A percentile compares a stretch with the other conserved stretches of the same genome.
These are phyloP conservation scores for Distichodus sexfasciatus DNA, from an alignment of 2,797 vertebrate genomes.

Conservation along the genomic window DNA sequence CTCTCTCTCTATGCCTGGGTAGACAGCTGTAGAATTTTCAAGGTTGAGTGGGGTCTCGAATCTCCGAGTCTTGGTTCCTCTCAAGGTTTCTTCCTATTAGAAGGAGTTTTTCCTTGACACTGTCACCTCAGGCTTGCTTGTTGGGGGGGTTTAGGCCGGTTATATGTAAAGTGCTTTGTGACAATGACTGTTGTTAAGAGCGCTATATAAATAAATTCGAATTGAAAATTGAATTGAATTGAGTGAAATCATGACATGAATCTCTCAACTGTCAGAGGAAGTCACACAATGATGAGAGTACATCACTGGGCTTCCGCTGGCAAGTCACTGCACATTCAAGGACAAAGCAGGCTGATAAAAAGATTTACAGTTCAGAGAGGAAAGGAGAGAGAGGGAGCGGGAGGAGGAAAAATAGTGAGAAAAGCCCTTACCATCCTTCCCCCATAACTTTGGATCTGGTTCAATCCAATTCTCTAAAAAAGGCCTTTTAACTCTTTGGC, in stretches of 20 bases:
- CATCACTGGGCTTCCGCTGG: slow-evolving; percentile 24
- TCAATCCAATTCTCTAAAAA: slow-evolving; percentile 29
- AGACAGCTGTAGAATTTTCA: not conserved
- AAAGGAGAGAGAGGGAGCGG: not conserved
- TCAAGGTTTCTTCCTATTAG: too few species aligned
- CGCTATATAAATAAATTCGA: too few species aligned
- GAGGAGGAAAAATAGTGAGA: not conserved
- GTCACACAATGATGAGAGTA: not conserved
- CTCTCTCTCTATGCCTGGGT: not conserved
- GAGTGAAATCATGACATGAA: not conserved
- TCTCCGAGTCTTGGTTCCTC: too few species aligned
- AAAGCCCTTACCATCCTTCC: too few species aligned
- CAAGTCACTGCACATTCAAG: slow-evolving; percentile 47
- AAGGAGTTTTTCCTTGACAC: too few species aligned
- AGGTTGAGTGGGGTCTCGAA: too few species aligned
- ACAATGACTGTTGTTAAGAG: too few species aligned
- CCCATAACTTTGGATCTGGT: slow-evolving; percentile 25
- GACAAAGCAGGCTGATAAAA: slow-evolving; percentile 31
- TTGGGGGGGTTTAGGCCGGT: too few species aligned
- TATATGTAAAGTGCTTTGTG: too few species aligned
- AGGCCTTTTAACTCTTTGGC: slow-evolving; percentile 5
- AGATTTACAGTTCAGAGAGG: slow-evolving; percentile 5
- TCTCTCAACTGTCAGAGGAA: not conserved
- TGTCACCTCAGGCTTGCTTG: too few species aligned
- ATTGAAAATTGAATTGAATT: too few species aligned